phyloP scores from a whole-genome alignment of 2,113 vertebrate species.

The Mystacornis crossleyi region DNA sequence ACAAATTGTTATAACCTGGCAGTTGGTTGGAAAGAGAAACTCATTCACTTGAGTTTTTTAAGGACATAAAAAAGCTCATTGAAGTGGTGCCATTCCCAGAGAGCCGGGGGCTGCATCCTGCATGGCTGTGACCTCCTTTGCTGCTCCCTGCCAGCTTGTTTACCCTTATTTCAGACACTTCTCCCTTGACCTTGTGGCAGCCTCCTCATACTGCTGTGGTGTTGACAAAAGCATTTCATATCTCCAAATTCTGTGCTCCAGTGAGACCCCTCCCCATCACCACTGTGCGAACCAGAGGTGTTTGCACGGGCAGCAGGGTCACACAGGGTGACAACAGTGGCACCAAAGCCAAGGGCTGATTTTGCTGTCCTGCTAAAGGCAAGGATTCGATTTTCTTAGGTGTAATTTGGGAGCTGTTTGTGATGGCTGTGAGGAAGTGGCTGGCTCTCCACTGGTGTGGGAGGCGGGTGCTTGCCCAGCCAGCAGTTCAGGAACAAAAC shows the following conservation, averaged over 20 bases:
- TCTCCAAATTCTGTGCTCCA: not conserved
- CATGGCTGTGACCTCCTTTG: accelerated
- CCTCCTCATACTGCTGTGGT: not conserved
- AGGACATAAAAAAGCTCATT: not conserved
- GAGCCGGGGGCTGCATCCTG: not conserved
- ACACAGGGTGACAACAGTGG: accelerated
- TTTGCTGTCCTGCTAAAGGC: not conserved
- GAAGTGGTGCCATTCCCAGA: not conserved
- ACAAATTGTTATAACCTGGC: constrained; percentile 16
- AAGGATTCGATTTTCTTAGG: not conserved
- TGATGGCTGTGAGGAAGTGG: not conserved
- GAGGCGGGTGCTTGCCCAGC: not conserved
- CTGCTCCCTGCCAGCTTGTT: not conserved
- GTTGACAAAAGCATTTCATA: not conserved
- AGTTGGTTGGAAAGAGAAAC: not conserved
- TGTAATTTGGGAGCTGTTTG: not conserved
- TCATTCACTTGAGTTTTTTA: not conserved
- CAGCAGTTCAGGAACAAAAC: not conserved
- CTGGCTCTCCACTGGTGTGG: accelerated
- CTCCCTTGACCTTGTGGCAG: not conserved
- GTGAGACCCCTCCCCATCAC: not conserved
- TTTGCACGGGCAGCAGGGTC: not conserved
- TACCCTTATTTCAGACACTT: not conserved
- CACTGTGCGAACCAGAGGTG: accelerated
- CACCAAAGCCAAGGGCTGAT: not conserved